Percentiles rank a stretch among this genome's conserved stretches.
These are phyloP conservation scores for Daktulosphaira vitifoliae DNA, from an alignment of 1,140 invertebrate genomes.

Conservation along the genomic window DNA sequence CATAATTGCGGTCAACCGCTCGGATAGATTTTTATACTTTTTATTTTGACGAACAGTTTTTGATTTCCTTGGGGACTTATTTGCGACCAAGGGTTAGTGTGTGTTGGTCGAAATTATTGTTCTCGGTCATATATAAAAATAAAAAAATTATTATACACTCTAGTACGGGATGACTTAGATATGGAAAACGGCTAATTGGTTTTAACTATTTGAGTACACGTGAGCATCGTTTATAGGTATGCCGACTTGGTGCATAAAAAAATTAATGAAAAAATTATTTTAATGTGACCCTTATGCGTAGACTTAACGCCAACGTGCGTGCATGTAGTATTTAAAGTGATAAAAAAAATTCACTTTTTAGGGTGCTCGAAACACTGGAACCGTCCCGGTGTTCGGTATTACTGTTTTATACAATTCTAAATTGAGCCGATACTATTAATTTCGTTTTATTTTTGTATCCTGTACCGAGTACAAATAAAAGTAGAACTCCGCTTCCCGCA, in stretches of 20 bases:
- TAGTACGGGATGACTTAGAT: not conserved
- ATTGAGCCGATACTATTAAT: conserved; percentile 12
- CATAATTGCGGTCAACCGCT: too few relatives aligned
- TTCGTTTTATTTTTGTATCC: conserved; percentile 1
- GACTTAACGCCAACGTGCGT: too few relatives aligned
- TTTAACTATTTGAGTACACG: not conserved
- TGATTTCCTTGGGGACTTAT: conserved; percentile 23
- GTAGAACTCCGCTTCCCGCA: too few relatives aligned
- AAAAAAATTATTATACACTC: conserved; percentile 2
- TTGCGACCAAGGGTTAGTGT: conserved; percentile 3
- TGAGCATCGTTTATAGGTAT: not conserved
- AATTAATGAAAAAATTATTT: conserved; percentile 28
- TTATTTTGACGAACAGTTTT: not conserved
- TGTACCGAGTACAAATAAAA: too few relatives aligned
- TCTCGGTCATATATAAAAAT: not conserved
- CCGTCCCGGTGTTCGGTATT: not conserved
- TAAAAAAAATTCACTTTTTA: not conserved
- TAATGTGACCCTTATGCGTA: not conserved
- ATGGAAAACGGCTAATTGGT: conserved; percentile 20
- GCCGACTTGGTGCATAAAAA: conserved; percentile 10
- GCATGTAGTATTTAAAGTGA: not conserved
- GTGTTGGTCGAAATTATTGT: not conserved
- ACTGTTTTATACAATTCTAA: conserved; percentile 1
- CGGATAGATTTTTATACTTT: too few relatives aligned
- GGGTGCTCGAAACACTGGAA: conserved; percentile 1